Percentiles rank a stretch among this genome's conserved stretches.
These are phyloP conservation scores for Leptothorax acervorum DNA, from an alignment of 2,888 invertebrate species.

Conservation along the genomic window DNA sequence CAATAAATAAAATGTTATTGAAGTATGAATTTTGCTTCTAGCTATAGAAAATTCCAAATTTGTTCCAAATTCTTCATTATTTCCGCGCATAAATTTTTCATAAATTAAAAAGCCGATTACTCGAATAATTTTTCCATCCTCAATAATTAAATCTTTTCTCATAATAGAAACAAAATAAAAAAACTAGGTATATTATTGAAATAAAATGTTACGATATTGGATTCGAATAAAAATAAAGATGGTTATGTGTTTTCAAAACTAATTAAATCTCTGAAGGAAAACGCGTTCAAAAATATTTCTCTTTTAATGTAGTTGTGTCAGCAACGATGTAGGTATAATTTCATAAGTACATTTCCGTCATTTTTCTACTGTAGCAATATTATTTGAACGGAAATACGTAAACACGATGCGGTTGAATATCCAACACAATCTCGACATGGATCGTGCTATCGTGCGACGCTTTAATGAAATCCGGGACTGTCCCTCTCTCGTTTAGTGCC, in stretches of 20 bases:
- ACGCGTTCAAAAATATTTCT: constrained; percentile 1
- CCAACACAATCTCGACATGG: constrained; percentile 20
- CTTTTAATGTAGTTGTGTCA: not conserved
- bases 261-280: not conserved
- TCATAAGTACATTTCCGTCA: constrained; percentile 4
- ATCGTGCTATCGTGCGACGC: constrained; percentile 23
- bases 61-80: not conserved
- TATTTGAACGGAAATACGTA: constrained; percentile 41
- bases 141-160: not conserved
- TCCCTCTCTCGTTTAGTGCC: constrained; percentile 17
- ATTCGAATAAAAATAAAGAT: not conserved
- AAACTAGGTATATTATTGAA: not conserved
- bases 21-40: not conserved
- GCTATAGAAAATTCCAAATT: not conserved
- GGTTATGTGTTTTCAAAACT: not conserved
- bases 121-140: not conserved
- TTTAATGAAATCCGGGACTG: constrained; percentile 42
- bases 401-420: constrained; percentile 32
- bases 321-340: not conserved
- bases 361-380: constrained; percentile 7
- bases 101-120: not conserved
- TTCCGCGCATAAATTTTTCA: not conserved
- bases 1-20: not conserved
- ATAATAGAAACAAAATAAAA: not conserved
- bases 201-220: not conserved